phyloP scores from a whole-genome alignment of 2,797 vertebrate genomes.

The Distichodus sexfasciatus region DNA sequence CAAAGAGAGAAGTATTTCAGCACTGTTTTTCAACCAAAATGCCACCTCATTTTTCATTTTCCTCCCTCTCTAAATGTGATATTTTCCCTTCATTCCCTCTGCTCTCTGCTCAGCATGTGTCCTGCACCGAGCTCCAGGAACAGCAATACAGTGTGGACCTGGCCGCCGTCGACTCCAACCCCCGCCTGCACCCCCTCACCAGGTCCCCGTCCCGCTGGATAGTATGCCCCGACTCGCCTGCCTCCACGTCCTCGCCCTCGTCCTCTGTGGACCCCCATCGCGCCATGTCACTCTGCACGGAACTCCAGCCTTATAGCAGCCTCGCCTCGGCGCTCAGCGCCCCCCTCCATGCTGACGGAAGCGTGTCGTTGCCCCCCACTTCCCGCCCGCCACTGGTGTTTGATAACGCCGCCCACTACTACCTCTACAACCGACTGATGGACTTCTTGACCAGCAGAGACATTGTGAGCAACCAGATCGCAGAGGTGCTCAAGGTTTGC shows the following conservation, averaged over 20 bases:
- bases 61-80: too few relatives aligned
- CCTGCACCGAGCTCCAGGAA: conserved; percentile 88
- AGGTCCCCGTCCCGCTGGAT: conserved; percentile 70
- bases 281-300: conserved; percentile 82
- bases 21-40: too few relatives aligned
- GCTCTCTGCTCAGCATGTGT: conserved; percentile 77
- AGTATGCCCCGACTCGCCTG: conserved; percentile 61
- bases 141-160: conserved; percentile 82
- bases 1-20: too few relatives aligned
- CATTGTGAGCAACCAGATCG: conserved; percentile 91
- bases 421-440: conserved; percentile 93
- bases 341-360: conserved; percentile 61
- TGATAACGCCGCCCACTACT: conserved; percentile 92
- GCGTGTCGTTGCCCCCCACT: conserved; percentile 1
- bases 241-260: conserved; percentile 43
- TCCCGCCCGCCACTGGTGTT: conserved; percentile 76
- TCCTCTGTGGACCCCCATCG: conserved; percentile 65
- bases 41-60: not conserved
- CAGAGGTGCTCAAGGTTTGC: conserved; percentile 86
- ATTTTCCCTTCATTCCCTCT: not conserved
- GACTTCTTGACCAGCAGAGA: conserved; percentile 95
- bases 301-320: conserved; percentile 81
- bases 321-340: conserved; percentile 65
- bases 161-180: conserved; percentile 69
- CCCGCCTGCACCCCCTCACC: conserved; percentile 82